Conservation (phyloP, 2,797 vertebrate genomes). For the Lycodopsis pacificus region DNA sequence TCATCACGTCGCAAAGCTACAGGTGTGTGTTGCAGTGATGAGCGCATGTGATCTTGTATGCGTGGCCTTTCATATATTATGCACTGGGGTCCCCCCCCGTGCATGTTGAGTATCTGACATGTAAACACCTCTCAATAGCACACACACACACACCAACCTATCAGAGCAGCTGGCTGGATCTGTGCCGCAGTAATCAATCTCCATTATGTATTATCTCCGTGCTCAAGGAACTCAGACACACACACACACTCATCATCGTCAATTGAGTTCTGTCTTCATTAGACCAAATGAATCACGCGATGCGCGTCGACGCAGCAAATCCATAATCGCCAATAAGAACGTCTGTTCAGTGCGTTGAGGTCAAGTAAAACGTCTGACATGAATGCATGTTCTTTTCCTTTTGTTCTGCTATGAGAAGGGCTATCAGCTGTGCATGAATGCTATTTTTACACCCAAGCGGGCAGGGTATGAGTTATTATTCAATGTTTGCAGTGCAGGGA, state of each 20-base stretch:
- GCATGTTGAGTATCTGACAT: conserved; percentile 37
- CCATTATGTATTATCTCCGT: conserved; percentile 50
- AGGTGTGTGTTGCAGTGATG: background rate
- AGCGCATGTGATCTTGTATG: conserved; percentile 9
- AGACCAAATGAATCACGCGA: conserved; percentile 34
- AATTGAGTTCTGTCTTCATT: conserved; percentile 37
- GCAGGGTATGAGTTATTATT: conserved; percentile 25
- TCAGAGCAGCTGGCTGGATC: conserved; percentile 50
- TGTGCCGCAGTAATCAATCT: conserved; percentile 61
- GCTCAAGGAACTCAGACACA: conserved; percentile 27
- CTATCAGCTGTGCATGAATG: conserved; percentile 2
- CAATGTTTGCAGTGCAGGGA: conserved; percentile 38
- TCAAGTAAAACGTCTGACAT: background rate
- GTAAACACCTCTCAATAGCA: conserved; percentile 52
- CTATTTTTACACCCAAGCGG: conserved; percentile 9
- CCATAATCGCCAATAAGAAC: conserved; percentile 18
- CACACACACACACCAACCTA: conserved; percentile 24
- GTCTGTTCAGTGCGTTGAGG: conserved; percentile 1
- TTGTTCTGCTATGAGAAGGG: background rate
- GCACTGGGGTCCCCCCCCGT: background rate
- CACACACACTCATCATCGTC: conserved; percentile 28
- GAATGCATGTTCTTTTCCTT: background rate
- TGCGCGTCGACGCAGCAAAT: conserved; percentile 20
- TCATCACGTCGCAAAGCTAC: conserved; percentile 42
- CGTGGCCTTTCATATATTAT: conserved; percentile 3